Base-by-base conservation (phyloP, 2,797 vertebrate genomes). In the Petrocephalus schoutedeni region DNA sequence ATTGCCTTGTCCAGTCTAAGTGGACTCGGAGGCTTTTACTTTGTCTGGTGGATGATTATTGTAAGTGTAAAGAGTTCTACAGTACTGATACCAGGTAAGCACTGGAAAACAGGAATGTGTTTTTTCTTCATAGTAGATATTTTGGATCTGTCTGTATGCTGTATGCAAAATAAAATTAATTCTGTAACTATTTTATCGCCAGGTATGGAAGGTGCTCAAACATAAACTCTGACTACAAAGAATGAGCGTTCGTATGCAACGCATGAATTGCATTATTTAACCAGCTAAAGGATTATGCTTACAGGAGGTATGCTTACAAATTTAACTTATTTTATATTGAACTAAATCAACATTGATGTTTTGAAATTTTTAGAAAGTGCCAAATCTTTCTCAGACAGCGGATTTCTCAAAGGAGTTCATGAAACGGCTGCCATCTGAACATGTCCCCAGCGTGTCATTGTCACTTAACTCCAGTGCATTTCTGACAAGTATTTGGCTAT, bases 381-480 rank as follows among this genome's bases (percentile, higher is more conserved):
- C 71, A n/a, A 7, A 19, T 45, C 36, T n/a, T 77, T 77, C 16
- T 49, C 36, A 77, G 32, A 77, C 36, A 77, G 36, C 36, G 8
- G 71, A 77, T 77, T 77, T n/a, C 14, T 41, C 71, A 77, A n/a
- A 41, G 71, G 71, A 77, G 71, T 77, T 77, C 36, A 77, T 77
- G 41, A 57, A 19, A 45, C 41, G 45, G 45, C 71, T 45, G 64
- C 36, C 71, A n/a, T n/a, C 0, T 45, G 36, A 77, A 45, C 32
- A 8, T 77, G 8, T n/a, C n/a, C 36, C 41, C 36, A n/a, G 71
- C 45, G 36, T n/a, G 32, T n/a, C 41, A 16, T 45, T 45, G 32
- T 45, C 71, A 77, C 36, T 41, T 45, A 41, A 77, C 41, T 77
- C 32, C 36, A 41, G 32, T 77, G 71, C 71, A 49, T 45, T 77